Percentiles rank a stretch among this genome's conserved stretches.
Conservation (phyloP, 2,113 vertebrate genomes). For the Narcine bancroftii region DNA sequence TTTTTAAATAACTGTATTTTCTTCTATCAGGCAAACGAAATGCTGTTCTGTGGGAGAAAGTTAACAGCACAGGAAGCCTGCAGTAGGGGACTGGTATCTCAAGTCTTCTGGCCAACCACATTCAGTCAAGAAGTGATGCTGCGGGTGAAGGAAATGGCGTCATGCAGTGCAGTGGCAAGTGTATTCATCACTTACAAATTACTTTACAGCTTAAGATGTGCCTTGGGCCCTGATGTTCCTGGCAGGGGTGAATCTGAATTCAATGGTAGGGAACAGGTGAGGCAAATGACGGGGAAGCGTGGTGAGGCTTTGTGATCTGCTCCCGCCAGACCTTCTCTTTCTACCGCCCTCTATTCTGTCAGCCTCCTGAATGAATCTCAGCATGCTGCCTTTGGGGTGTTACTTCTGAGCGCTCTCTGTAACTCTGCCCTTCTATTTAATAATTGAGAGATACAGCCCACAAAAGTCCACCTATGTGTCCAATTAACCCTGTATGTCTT, state of each 20-base stretch:
- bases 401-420: too few species aligned
- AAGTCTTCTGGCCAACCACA: conserved; percentile 97
- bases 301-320: too few species aligned
- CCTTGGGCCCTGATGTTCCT: not conserved
- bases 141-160: conserved; percentile 91
- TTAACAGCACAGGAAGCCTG: conserved; percentile 92
- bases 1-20: conserved; percentile 34
- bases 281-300: too few species aligned
- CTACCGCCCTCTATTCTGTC: too few species aligned
- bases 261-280: too few species aligned
- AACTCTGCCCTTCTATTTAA: too few species aligned
- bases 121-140: conserved; percentile 97
- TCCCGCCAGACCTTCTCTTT: too few species aligned
- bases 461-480: too few species aligned
- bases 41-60: conserved; percentile 94
- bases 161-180: conserved; percentile 90
- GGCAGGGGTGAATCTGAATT: not conserved
- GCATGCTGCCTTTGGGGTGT: too few species aligned
- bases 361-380: too few species aligned
- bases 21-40: conserved; percentile 81
- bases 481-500: too few species aligned
- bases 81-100: conserved; percentile 86
- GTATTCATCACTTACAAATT: not conserved
- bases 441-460: too few species aligned
- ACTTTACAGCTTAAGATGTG: not conserved